Percentiles rank a stretch among this genome's conserved stretches.
Conservation (phyloP, 2,797 vertebrate genomes). For the Emys orbicularis region DNA sequence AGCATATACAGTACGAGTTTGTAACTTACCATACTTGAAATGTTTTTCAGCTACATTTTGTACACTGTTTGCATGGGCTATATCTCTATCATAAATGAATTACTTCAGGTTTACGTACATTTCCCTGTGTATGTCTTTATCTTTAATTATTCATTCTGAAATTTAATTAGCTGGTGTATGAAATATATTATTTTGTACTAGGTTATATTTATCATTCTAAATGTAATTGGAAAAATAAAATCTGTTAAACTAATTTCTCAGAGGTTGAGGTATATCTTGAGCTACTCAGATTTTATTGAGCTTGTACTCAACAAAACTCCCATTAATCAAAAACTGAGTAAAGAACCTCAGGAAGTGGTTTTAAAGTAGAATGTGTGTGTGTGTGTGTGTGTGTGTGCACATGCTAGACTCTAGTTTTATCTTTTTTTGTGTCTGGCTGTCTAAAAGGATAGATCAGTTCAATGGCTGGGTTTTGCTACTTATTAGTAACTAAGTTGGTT, state of each 20-base stretch:
- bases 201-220: not conserved
- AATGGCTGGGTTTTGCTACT: constrained; percentile 27
- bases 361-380: constrained; percentile 15
- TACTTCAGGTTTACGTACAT: not conserved
- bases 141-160: not conserved
- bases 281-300: not conserved
- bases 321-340: constrained; percentile 9
- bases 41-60: not conserved
- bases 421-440: constrained; percentile 46
- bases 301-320: not conserved
- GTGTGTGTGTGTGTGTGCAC: not conserved
- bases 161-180: not conserved
- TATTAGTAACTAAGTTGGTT: constrained; percentile 4
- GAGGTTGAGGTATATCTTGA: not conserved
- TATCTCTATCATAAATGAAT: not conserved
- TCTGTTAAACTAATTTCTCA: not conserved
- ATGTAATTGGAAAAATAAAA: not conserved
- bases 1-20: not conserved
- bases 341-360: constrained; percentile 5
- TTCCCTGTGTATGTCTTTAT: not conserved
- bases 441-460: constrained; percentile 59
- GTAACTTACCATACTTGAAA: not conserved
- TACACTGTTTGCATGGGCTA: not conserved
- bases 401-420: not conserved
- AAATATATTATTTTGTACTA: not conserved